These are phyloP conservation scores for Empidonax alnorum DNA, from an alignment of 2,113 vertebrate species.

Conservation along the genomic window DNA sequence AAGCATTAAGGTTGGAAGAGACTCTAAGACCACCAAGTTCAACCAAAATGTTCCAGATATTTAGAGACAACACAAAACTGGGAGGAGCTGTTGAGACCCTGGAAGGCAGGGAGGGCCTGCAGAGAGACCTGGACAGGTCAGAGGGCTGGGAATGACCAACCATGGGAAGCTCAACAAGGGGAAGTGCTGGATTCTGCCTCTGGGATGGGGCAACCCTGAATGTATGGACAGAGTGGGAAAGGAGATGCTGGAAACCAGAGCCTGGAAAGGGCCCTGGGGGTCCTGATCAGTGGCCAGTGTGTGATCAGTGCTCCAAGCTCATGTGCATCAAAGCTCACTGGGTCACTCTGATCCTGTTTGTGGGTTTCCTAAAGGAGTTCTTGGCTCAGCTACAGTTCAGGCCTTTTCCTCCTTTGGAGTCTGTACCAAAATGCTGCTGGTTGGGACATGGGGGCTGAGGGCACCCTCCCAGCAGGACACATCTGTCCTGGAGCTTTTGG, in stretches of 20 bases:
- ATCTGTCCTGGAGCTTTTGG: background rate
- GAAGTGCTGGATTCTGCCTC: background rate
- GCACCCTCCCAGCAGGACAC: background rate
- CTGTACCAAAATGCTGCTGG: too few relatives aligned
- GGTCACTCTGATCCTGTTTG: too few relatives aligned
- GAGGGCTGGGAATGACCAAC: background rate
- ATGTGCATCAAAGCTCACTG: too few relatives aligned
- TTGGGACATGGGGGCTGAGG: background rate
- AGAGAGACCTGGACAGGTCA: background rate
- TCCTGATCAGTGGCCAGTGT: background rate
- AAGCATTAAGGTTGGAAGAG: background rate
- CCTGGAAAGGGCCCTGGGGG: background rate
- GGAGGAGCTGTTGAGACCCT: background rate
- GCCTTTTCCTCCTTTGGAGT: too few relatives aligned
- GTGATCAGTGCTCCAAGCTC: too few relatives aligned
- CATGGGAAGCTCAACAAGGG: background rate
- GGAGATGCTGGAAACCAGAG: background rate
- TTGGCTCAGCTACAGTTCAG: too few relatives aligned
- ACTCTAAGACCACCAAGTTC: background rate
- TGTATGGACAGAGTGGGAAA: background rate
- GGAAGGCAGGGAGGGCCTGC: background rate
- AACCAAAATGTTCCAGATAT: background rate
- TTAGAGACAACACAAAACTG: background rate
- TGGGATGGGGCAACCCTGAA: background rate
- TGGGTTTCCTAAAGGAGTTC: too few relatives aligned